phyloP scores from a whole-genome alignment of 1,140 invertebrate species.

The Protaetia brevitarsis region DNA sequence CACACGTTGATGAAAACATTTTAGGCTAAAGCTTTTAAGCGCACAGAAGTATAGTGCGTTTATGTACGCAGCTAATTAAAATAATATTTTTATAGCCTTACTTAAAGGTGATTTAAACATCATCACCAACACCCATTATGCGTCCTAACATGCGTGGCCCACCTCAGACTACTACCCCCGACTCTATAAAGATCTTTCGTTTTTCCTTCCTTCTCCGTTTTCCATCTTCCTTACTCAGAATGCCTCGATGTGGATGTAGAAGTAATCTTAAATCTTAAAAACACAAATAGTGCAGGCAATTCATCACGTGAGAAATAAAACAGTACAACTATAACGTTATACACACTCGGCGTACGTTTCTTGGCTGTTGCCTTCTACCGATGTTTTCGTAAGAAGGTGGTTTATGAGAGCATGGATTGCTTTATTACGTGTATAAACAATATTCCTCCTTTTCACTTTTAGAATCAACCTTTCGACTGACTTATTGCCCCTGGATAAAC shows the following conservation, averaged over 20 bases:
- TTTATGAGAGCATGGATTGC: slow-evolving; percentile 9
- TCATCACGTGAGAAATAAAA: slow-evolving; percentile 11
- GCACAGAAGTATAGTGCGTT: too few relatives aligned
- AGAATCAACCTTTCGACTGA: not conserved
- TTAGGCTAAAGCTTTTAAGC: too few relatives aligned
- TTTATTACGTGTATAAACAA: slow-evolving; percentile 10
- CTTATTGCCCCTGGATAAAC: slow-evolving; percentile 1
- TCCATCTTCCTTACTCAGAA: not conserved
- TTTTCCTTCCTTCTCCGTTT: not conserved
- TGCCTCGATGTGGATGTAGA: not conserved
- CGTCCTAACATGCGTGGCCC: not conserved
- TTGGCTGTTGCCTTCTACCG: not conserved
- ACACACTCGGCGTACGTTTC: not conserved
- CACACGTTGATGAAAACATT: too few relatives aligned
- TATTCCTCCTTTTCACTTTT: not conserved
- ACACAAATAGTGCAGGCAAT: not conserved
- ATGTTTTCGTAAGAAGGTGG: not conserved
- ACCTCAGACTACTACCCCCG: not conserved
- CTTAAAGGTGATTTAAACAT: not conserved
- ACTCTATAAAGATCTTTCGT: not conserved
- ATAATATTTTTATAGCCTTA: slow-evolving; percentile 8
- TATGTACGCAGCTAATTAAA: not conserved
- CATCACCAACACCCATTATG: not conserved
- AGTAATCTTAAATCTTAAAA: slow-evolving; percentile 10
- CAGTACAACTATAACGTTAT: slow-evolving; percentile 6